A percentile compares a stretch with the other conserved stretches of the same genome.
phyloP scores from a whole-genome alignment of 2,113 vertebrate genomes.

The Morone saxatilis region DNA sequence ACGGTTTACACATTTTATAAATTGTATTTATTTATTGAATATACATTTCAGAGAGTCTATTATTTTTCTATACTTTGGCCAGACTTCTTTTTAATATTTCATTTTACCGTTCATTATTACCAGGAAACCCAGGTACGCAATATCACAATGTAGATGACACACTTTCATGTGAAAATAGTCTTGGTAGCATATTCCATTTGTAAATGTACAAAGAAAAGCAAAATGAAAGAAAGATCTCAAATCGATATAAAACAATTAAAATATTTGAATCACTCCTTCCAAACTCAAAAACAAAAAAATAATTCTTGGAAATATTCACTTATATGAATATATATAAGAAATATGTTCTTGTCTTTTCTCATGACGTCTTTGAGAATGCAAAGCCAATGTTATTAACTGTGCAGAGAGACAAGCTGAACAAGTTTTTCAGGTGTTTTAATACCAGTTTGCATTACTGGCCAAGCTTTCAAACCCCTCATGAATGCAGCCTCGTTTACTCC shows the following conservation, averaged over 20 bases:
- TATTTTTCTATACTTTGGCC: not conserved
- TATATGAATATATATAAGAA: constrained; percentile 16
- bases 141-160: not conserved
- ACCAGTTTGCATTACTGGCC: not conserved
- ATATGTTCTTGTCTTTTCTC: not conserved
- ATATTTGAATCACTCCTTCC: constrained; percentile 12
- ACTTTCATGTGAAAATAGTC: constrained; percentile 24
- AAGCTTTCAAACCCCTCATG: constrained; percentile 1
- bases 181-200: constrained; percentile 12
- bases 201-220: constrained; percentile 29
- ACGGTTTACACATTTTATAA: constrained; percentile 17
- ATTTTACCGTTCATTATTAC: not conserved
- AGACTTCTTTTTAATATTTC: not conserved
- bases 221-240: not conserved
- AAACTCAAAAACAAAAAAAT: not conserved
- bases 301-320: constrained; percentile 7
- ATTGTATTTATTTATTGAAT: constrained; percentile 51
- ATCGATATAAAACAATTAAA: constrained; percentile 15
- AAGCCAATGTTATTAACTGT: not conserved
- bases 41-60: not conserved
- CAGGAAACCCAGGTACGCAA: constrained; percentile 14
- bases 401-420: constrained; percentile 12
- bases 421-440: not conserved
- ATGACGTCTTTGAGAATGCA: constrained; percentile 2
- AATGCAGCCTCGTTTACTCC: not conserved